Base-by-base conservation (phyloP, 2,797 vertebrate genomes). In the Heterohyrax brucei region DNA sequence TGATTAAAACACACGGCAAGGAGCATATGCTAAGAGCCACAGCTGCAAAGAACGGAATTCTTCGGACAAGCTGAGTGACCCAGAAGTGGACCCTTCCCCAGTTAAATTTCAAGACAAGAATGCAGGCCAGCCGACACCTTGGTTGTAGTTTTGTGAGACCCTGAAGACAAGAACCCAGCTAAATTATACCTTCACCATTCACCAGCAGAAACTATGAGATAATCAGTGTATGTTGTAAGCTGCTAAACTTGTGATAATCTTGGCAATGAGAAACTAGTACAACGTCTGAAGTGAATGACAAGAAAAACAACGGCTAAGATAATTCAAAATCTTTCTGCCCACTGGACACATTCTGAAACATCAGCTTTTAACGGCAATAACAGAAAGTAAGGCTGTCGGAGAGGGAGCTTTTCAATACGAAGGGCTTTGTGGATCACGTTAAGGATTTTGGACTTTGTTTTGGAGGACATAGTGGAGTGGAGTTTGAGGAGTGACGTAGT, bases 331-430 rank as follows among this genome's bases (percentile, higher is more conserved):
- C 30, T 59, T 93, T 85, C 48, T 89, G 33, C 2, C 16, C 46
- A 16, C 13, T 2, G 10, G 81, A 92, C 48, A 84, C 46, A n/a
- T 76, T 22, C 7, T 72, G 72, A 89, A 86, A 56, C 10, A n/a
- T 22, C 50, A 26, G 7, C 24, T 9, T 16, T 39, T 5, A 1
- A 28, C 10, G 22, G 12, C 56, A 88, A 26, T 18, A 70, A 46
- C 44, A 91, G 56, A 87, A 89, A 82, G 46, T 89, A 62, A 84
- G 13, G 64, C 48, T 66, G 39, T 48, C 59, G 62, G 70, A 53
- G 4, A 53, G 26, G 64, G 5, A 10, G 2, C 50, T n/a, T 64
- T 82, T 80, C 66, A 28, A 46, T 22, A 6, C 2, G 53, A 87
- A 73, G n/a, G 22, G 18, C 8, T 1, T 16, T 84, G 6, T 19